These are phyloP conservation scores for Gymnoscopelus braueri DNA, from an alignment of 2,797 vertebrate species.

Conservation along the genomic window DNA sequence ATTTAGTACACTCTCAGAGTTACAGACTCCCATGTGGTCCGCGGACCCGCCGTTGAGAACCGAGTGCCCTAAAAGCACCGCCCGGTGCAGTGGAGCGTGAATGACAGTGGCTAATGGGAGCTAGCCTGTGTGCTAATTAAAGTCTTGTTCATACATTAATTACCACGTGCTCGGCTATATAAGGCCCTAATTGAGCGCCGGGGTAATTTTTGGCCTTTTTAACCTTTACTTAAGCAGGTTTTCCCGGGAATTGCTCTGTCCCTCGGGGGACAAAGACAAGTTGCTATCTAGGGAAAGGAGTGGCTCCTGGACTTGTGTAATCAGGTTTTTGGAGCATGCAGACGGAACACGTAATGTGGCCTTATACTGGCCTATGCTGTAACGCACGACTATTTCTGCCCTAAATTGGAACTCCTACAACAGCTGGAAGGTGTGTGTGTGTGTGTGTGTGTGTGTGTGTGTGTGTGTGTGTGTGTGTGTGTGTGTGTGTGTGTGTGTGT, in stretches of 20 bases:
- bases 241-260: conserved; percentile 17
- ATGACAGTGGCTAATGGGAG: conserved; percentile 70
- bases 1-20: no score
- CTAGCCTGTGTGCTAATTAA: conserved; percentile 67
- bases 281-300: background rate
- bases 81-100: conserved; percentile 15
- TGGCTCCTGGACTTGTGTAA: background rate
- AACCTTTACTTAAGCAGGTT: conserved; percentile 44
- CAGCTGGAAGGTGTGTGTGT: no score
- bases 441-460: no score
- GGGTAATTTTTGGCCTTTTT: conserved; percentile 38
- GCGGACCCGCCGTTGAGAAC: no score
- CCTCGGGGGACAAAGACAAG: background rate
- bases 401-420: no score
- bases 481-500: no score
- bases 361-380: no score
- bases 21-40: no score
- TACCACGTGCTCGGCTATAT: conserved; percentile 60
- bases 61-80: conserved; percentile 17
- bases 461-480: no score
- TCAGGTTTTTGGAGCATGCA: background rate
- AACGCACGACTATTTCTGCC: no score
- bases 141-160: conserved; percentile 71
- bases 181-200: conserved; percentile 53
- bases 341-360: no score